Percentiles rank a stretch among this genome's conserved stretches.
Evolutionary conservation across 2,888 invertebrate genomes (phyloP).

Genomic region (Drosophila testacea): DNA sequence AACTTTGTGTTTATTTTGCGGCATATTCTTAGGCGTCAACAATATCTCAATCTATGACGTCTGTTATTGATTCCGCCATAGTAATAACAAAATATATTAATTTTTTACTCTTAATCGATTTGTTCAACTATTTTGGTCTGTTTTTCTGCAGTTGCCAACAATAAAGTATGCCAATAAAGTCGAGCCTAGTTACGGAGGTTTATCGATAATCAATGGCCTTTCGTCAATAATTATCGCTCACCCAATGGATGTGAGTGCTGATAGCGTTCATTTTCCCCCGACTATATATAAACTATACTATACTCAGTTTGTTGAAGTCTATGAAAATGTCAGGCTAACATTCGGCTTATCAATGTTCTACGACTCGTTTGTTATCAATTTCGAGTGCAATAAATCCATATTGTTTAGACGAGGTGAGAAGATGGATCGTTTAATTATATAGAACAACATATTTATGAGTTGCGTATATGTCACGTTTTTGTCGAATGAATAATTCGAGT

Average conservation of each 20-base stretch:
- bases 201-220: not conserved
- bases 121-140: not conserved
- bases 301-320: slow-evolving; percentile 3
- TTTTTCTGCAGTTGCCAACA: not conserved
- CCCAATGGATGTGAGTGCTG: slow-evolving; percentile 15
- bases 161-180: slow-evolving; percentile 3
- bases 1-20: not conserved
- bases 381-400: slow-evolving; percentile 17
- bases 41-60: not conserved
- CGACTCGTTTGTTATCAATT: slow-evolving; percentile 31
- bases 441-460: slow-evolving; percentile 12
- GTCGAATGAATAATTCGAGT: slow-evolving; percentile 36
- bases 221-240: slow-evolving; percentile 20
- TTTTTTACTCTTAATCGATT: not conserved
- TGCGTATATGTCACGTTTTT: slow-evolving; percentile 56
- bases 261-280: slow-evolving; percentile 36
- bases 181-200: not conserved
- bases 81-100: not conserved
- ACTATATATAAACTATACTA: not conserved
- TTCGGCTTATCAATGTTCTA: slow-evolving; percentile 43
- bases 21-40: slow-evolving; percentile 9
- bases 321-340: slow-evolving; percentile 25
- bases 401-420: not conserved
- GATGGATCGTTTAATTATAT: slow-evolving; percentile 21
- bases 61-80: not conserved